Evolutionary conservation across 2,797 vertebrate species (phyloP), one percentile per base, ranked within the genome.

Genomic region (Periophthalmus magnuspinnatus): DNA sequence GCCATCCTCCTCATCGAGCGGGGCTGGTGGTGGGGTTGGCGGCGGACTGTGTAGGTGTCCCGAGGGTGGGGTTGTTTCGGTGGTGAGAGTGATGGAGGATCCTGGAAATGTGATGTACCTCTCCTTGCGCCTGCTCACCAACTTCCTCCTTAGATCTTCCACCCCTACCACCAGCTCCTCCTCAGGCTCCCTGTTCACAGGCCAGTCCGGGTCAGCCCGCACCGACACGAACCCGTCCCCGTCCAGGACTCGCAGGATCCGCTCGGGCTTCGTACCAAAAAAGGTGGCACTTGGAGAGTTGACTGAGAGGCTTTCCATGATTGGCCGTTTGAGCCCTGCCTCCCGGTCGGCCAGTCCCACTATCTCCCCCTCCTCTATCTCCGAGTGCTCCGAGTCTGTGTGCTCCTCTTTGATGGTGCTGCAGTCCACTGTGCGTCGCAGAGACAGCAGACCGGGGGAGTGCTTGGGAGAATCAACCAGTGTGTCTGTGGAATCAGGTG

Each of bases 321-420:
- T 33, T 13, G 75, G 38, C 69, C 84, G 84, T 78, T 90, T 91
- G 2, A 64, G 80, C 24, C 57, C 70, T 21, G 78, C 78, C 9
- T 82, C 93, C 85, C 86, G 94, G 76, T 85, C 94, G 22, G 83
- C 88, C 0, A 91, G 93, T 8, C 92, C 95, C 0, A 97, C 96
- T 1, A 97, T 97, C 85, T 97, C 97, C 0, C 97, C 97, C 68
- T 98, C 97, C 85, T 98, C 97, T 2, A 97, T 96, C 83, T 97
- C 97, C 0, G 94, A 81, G 79, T 92, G 67, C 38, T 97, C 96
- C 0, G 94, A 79, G 69, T 92, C 76, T 2, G 60, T 90, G 68
- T 6, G 78, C 22, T 81, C 75, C 56, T 80, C 68, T 71, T 78
- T 81, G 67, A 22, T 56, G 13, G 55, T 56, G 17, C 81, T 75